phyloP scores from a whole-genome alignment of 92 coral and sea anemone species.

The Diadumene lineata region DNA sequence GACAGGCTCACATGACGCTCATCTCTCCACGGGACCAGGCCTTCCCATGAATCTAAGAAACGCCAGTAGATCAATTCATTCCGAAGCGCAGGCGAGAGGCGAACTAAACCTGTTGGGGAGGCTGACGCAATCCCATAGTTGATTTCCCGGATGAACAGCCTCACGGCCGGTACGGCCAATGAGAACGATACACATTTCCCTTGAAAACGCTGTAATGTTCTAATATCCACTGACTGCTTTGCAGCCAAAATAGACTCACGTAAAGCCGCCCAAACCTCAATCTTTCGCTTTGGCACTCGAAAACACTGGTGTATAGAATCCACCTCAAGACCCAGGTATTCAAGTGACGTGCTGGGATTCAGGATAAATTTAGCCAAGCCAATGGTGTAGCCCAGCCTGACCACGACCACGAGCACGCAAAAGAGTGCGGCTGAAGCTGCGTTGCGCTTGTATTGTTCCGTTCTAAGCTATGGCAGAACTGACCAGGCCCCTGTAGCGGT shows the following conservation, averaged over 20 bases:
- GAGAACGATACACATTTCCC: conserved; percentile 63
- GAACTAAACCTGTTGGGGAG: conserved; percentile 13
- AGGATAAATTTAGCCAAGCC: conserved; percentile 38
- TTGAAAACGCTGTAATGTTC: conserved; percentile 44
- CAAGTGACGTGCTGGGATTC: no score
- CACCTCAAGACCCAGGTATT: conserved; percentile 34
- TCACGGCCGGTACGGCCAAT: conserved; percentile 48
- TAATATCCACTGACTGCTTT: conserved; percentile 13
- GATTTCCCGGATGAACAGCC: conserved; percentile 44
- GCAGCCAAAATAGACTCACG: conserved; percentile 29
- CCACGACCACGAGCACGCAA: conserved; percentile 15
- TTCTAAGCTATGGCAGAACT: conserved; percentile 9
- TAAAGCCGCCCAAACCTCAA: conserved; percentile 37
- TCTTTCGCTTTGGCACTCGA: conserved; percentile 33
- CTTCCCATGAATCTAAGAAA: conserved; percentile 49
- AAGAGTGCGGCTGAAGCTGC: conserved; percentile 48
- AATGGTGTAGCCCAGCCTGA: conserved; percentile 46
- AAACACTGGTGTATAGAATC: conserved; percentile 44
- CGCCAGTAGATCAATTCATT: conserved; percentile 60
- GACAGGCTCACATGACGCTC: conserved; percentile 40
- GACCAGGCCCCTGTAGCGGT: conserved; percentile 25
- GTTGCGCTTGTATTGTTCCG: conserved; percentile 21
- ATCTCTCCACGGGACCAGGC: conserved; percentile 32
- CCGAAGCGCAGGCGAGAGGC: conserved; percentile 16
- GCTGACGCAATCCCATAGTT: conserved; percentile 40